Evolutionary conservation across 2,888 invertebrate species (phyloP).

Genomic region (Ferrisia virgata): DNA sequence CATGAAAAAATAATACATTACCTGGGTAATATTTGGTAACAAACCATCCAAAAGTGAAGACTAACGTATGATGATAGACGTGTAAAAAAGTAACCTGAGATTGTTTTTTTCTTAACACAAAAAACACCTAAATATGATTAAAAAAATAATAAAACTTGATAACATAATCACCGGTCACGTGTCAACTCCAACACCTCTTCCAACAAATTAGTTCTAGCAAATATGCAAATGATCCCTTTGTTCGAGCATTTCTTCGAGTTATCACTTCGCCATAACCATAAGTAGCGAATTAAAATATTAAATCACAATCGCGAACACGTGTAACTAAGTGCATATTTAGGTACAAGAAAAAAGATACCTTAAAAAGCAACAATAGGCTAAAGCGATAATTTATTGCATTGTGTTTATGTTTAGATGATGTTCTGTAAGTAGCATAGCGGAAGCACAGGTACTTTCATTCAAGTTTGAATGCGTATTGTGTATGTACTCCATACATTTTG

Average conservation of each 20-base stretch:
- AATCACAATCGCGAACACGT: background rate
- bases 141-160: conserved; percentile 1
- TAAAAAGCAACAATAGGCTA: background rate
- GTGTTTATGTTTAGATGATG: too few relatives aligned
- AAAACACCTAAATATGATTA: conserved; percentile 61
- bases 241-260: background rate
- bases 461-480: background rate
- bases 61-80: conserved; percentile 81
- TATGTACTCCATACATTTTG: background rate
- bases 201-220: conserved; percentile 5
- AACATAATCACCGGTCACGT: background rate
- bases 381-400: too few relatives aligned
- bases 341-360: background rate
- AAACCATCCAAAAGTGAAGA: conserved; percentile 76
- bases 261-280: background rate
- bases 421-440: too few relatives aligned
- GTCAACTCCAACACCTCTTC: background rate
- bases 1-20: background rate
- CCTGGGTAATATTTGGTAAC: conserved; percentile 63
- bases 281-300: background rate
- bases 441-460: background rate
- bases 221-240: background rate
- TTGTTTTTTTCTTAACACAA: conserved; percentile 84
- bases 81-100: conserved; percentile 84
- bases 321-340: too few relatives aligned